Evolutionary conservation across 1,140 invertebrate species (phyloP), one percentile per base, ranked within the genome.

Genomic region (Anastrepha ludens): DNA sequence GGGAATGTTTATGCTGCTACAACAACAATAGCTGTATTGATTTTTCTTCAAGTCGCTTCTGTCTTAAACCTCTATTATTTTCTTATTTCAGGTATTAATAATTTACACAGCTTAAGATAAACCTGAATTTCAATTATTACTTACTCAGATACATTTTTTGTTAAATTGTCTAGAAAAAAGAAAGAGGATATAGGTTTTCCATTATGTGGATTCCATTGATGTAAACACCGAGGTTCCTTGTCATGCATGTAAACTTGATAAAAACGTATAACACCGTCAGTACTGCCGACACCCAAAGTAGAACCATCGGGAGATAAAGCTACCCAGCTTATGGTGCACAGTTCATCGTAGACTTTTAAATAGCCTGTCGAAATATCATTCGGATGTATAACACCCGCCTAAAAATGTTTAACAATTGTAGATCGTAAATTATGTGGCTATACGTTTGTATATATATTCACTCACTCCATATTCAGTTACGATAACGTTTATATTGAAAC

Each of bases 241-340:
- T 95, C 94, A 89, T 94, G 94, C 88, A 89, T 91, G 89, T 91
- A 92, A 88, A 97, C 96, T 94, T 98, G 97, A 93, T 98, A 98
- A 93, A 99, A 99, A 93, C 98, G 97, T 1, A 99, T 96, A 91
- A 96, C 95, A 87, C 98, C 98, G 94, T 98, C 98, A 0, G 95
- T 93, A 92, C 96, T 97, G 6, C 97, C 98, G 47, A 98, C 98
- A 5, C 98, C 98, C 62, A 99, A 94, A 1, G 97, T 98, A 47
- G 97, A 98, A 17, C 98, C 98, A 95, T 99, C 98, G 0, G 98
- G 98, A 85, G 98, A 98, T 93, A 99, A 97, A 17, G 97, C 96
- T 39, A 97, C 97, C 94, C 98, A 97, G 5, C 97, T 95, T 60
- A 98, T 96, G n/a, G 95, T 94, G 88, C 95, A 94, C 39, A 94